Conservation (phyloP, 2,888 invertebrate genomes). For the Sussaba pulchella region DNA sequence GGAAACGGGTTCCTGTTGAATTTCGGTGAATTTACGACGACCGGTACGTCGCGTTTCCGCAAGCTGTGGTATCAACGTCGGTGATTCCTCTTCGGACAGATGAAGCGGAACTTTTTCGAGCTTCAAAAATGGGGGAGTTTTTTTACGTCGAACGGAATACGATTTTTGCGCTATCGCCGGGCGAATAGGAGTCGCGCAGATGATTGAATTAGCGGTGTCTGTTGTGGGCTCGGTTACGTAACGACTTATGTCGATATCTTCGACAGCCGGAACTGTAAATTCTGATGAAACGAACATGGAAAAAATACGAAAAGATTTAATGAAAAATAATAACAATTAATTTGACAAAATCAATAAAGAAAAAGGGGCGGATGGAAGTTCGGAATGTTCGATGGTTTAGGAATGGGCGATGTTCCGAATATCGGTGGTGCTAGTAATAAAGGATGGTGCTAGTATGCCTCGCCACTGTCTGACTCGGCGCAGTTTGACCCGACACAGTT, state of each 20-base stretch:
- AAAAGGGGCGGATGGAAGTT: too few relatives aligned
- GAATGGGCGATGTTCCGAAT: too few relatives aligned
- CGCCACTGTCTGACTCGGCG: too few relatives aligned
- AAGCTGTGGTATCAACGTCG: conserved; percentile 26
- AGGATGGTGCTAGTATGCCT: too few relatives aligned
- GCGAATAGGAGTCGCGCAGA: conserved; percentile 70
- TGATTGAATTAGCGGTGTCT: too few relatives aligned
- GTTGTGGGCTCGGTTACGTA: conserved; percentile 37
- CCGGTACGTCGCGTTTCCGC: conserved; percentile 1
- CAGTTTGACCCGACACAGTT: too few relatives aligned
- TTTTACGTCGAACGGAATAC: conserved; percentile 68
- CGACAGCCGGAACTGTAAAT: conserved; percentile 71
- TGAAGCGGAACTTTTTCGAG: conserved; percentile 70
- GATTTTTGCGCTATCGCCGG: conserved; percentile 63
- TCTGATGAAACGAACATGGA: conserved; percentile 61
- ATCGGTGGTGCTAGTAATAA: too few relatives aligned
- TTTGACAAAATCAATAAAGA: too few relatives aligned
- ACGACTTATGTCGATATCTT: conserved; percentile 66
- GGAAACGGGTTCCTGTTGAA: conserved; percentile 38
- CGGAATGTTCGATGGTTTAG: too few relatives aligned
- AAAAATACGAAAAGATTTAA: conserved; percentile 16
- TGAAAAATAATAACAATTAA: conserved; percentile 11
- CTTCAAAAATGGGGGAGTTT: conserved; percentile 72
- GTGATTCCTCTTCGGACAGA: conserved; percentile 47
- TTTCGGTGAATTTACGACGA: conserved; percentile 50